phyloP scores from a whole-genome alignment of 64 coral and sea anemone species.

The Cladopsammia gracilis region DNA sequence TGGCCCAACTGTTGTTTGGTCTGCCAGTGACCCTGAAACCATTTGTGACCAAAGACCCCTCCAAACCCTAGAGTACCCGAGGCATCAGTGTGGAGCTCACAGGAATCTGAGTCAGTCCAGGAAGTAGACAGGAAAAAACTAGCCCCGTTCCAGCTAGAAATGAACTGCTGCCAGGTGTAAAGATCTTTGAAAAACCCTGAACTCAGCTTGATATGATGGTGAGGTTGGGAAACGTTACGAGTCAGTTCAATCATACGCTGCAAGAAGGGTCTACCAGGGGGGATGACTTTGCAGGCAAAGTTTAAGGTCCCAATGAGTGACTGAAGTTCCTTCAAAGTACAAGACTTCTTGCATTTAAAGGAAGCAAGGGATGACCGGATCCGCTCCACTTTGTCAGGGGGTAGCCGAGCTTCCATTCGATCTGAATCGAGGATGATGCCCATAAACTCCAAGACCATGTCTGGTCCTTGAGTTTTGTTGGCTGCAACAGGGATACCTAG shows the following conservation, averaged over 20 bases:
- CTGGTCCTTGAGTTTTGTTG: no score
- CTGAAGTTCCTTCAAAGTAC: slow-evolving; percentile 10
- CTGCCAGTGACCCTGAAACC: no score
- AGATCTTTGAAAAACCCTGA: slow-evolving; percentile 30
- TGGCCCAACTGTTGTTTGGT: no score
- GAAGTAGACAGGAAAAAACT: no score
- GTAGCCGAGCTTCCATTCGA: slow-evolving; percentile 19
- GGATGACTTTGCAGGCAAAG: slow-evolving; percentile 33
- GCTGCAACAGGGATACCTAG: no score
- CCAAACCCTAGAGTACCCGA: no score
- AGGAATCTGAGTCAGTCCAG: no score
- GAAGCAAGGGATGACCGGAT: not conserved
- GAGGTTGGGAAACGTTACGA: not conserved
- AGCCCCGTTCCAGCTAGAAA: not conserved
- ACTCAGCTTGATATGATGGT: slow-evolving; percentile 17
- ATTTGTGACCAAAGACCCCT: no score
- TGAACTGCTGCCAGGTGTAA: slow-evolving; percentile 22
- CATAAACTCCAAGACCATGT: no score
- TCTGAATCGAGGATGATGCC: no score
- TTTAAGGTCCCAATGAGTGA: slow-evolving; percentile 10
- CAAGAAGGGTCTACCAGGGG: slow-evolving; percentile 32
- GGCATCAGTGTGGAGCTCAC: no score
- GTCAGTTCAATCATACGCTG: slow-evolving; percentile 23
- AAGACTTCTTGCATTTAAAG: not conserved
- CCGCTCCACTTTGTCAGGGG: slow-evolving; percentile 17